These are phyloP conservation scores for Ictidomys tridecemlineatus DNA, from an alignment of 2,113 vertebrate species.

Conservation along the genomic window DNA sequence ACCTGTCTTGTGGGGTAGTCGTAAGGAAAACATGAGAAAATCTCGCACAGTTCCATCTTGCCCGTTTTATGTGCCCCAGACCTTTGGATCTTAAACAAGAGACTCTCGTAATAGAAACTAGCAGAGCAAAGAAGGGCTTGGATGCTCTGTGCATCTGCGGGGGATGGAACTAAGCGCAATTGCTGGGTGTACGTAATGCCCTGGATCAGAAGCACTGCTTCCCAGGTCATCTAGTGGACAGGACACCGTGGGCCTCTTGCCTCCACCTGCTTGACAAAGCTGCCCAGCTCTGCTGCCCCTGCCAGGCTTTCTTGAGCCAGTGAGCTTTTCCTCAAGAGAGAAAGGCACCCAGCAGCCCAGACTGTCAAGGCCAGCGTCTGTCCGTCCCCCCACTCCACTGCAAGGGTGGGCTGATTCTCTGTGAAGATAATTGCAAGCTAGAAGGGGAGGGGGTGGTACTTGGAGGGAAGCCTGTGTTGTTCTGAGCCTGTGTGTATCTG, in stretches of 20 bases:
- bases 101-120: not conserved
- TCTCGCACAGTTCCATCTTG: not conserved
- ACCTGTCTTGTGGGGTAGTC: not conserved
- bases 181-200: not conserved
- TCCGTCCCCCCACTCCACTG: too few relatives aligned
- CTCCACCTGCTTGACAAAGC: not conserved
- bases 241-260: not conserved
- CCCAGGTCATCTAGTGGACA: not conserved
- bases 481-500: not conserved
- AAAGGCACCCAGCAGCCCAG: not conserved
- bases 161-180: not conserved
- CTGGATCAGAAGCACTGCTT: not conserved
- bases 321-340: not conserved
- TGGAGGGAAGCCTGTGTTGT: not conserved
- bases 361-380: not conserved
- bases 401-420: not conserved
- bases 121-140: not conserved
- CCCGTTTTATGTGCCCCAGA: not conserved
- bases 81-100: not conserved
- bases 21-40: not conserved
- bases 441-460: fast-evolving
- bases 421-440: not conserved
- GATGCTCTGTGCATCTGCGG: not conserved
- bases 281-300: not conserved
- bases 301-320: not conserved